Evolutionary conservation across 37 sponge, comb jelly and placozoan genomes (phyloP).

Genomic region (Cladorhizidae sp.): DNA sequence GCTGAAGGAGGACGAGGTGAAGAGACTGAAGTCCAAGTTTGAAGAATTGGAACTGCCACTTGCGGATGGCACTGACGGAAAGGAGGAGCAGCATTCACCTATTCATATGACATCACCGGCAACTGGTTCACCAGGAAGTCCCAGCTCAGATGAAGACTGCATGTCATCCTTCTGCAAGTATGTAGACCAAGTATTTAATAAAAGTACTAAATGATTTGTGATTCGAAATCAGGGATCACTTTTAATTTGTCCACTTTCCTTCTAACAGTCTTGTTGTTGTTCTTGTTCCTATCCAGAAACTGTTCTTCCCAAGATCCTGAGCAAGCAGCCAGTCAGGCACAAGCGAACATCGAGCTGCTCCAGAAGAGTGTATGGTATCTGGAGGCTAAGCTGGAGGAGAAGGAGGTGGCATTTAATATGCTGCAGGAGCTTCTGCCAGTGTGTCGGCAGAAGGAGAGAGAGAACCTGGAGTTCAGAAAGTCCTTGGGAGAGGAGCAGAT

Average conservation of each 20-base stretch:
- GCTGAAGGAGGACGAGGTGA: conserved; percentile 53
- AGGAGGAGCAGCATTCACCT: not conserved
- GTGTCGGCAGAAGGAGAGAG: conserved; percentile 52
- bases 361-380: conserved; percentile 21
- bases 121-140: not conserved
- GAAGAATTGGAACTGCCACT: conserved; percentile 1
- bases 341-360: conserved; percentile 26
- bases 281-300: not conserved
- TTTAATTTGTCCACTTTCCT: not conserved
- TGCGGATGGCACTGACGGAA: not conserved
- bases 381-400: conserved; percentile 31
- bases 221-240: too few species aligned
- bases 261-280: too few species aligned
- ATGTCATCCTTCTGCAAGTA: not conserved
- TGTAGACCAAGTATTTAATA: too few species aligned
- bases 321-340: not conserved
- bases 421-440: conserved; percentile 50
- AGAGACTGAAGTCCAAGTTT: conserved; percentile 33
- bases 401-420: not conserved
- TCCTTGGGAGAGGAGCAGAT: conserved; percentile 61
- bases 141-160: not conserved
- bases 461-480: conserved; percentile 57
- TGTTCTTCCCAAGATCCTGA: conserved; percentile 15
- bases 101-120: not conserved
- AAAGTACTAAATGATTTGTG: not conserved